These are phyloP conservation scores for Thunnus thynnus DNA, from an alignment of 2,113 vertebrate species.

Conservation along the genomic window DNA sequence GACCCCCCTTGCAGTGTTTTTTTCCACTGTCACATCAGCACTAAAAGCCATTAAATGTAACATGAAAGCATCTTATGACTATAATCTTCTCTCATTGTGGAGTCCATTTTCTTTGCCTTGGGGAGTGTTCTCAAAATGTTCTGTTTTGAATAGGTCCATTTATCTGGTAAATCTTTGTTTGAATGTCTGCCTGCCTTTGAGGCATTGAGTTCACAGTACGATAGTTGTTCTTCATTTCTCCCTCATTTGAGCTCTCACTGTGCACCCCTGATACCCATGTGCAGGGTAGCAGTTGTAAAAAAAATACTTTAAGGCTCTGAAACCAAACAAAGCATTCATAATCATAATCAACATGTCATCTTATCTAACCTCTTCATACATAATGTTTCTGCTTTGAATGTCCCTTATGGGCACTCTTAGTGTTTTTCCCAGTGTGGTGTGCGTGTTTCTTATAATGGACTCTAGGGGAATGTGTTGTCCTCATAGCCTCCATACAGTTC, in stretches of 20 bases:
- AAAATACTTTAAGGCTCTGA: neutral
- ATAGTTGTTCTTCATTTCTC: constrained; percentile 39
- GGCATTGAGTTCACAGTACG: constrained; percentile 57
- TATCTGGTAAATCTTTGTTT: constrained; percentile 51
- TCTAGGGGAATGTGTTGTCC: constrained; percentile 40
- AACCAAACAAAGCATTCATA: constrained; percentile 1
- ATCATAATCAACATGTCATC: neutral
- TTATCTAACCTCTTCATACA: constrained; percentile 64
- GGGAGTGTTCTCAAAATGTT: constrained; percentile 46
- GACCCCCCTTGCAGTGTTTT: neutral
- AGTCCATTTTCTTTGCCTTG: constrained; percentile 43
- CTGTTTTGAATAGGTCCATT: constrained; percentile 59
- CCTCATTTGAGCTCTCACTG: neutral
- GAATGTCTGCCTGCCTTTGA: constrained; percentile 50
- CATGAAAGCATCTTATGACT: constrained; percentile 59
- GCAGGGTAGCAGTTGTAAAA: constrained; percentile 11
- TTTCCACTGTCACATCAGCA: constrained; percentile 19
- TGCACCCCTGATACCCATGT: constrained; percentile 47
- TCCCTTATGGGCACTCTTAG: constrained; percentile 54
- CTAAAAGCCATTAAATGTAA: constrained; percentile 46
- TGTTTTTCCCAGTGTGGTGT: constrained; percentile 47
- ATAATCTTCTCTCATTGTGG: constrained; percentile 30
- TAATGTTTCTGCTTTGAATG: constrained; percentile 77
- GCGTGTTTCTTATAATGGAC: constrained; percentile 57
- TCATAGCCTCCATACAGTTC: constrained; percentile 72